Evolutionary conservation across 1,140 invertebrate genomes (phyloP).

Genomic region (Drosophila busckii): DNA sequence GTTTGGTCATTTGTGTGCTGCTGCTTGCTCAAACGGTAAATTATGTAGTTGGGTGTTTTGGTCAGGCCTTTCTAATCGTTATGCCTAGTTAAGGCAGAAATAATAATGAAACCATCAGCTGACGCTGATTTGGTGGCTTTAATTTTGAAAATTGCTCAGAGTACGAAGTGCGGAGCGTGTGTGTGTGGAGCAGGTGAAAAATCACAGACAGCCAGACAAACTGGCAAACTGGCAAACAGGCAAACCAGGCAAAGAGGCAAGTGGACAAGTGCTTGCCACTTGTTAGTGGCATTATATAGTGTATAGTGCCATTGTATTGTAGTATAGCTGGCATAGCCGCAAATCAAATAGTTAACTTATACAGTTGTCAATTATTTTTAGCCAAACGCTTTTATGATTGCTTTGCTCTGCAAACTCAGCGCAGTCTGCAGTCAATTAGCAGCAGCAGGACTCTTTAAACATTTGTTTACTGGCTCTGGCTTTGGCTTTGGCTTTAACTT

Average conservation of each 20-base stretch:
- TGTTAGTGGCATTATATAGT: no score
- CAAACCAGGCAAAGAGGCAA: slow-evolving; percentile 26
- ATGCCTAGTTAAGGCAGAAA: no score
- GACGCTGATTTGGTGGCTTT: slow-evolving; percentile 28
- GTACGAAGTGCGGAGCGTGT: slow-evolving; percentile 38
- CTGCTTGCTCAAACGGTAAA: slow-evolving; percentile 68
- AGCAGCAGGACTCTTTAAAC: slow-evolving; percentile 19
- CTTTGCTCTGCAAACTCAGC: slow-evolving; percentile 4
- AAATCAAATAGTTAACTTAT: slow-evolving; percentile 59
- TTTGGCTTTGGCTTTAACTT: slow-evolving; percentile 37
- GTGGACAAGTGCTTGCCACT: no score
- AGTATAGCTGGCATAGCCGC: slow-evolving; percentile 15
- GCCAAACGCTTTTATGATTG: no score
- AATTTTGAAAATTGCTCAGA: slow-evolving; percentile 55
- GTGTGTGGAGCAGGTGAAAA: slow-evolving; percentile 72
- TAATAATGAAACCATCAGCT: slow-evolving; percentile 15
- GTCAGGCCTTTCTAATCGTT: no score
- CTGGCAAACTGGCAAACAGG: slow-evolving; percentile 38
- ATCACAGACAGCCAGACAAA: slow-evolving; percentile 39
- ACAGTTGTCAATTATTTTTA: slow-evolving; percentile 77
- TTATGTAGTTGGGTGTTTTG: slow-evolving; percentile 73
- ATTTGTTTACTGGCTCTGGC: slow-evolving; percentile 65
- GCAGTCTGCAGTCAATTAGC: not conserved
- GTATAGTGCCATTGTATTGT: no score
- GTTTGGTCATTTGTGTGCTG: no score